Conservation (phyloP, 2,797 vertebrate genomes). For the Myripristis murdjan region DNA sequence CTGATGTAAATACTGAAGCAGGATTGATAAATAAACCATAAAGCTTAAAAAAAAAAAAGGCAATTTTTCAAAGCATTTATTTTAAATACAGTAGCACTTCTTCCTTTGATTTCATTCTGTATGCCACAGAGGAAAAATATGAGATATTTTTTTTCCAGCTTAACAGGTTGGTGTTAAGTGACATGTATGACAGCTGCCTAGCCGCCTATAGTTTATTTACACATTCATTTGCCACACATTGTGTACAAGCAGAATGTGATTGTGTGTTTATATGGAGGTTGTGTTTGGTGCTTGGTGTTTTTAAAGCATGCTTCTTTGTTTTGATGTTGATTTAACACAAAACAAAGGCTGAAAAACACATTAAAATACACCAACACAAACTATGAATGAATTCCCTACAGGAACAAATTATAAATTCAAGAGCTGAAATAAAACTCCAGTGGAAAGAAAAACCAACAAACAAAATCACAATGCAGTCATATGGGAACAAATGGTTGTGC, state of each 20-base stretch:
- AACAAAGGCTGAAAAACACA: slow-evolving; percentile 10
- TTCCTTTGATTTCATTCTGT: no score
- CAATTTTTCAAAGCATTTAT: no score
- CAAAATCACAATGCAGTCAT: neutral
- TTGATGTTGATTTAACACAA: slow-evolving; percentile 35
- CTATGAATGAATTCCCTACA: slow-evolving; percentile 33
- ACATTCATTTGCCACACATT: neutral
- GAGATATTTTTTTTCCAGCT: slow-evolving; percentile 1
- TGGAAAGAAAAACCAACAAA: slow-evolving; percentile 12
- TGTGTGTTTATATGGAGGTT: slow-evolving; percentile 2
- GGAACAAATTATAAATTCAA: slow-evolving; percentile 37
- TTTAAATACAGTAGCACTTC: no score
- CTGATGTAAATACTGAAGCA: neutral
- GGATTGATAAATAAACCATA: neutral
- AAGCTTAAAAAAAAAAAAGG: no score
- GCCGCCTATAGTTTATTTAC: neutral
- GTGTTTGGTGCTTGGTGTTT: slow-evolving; percentile 5
- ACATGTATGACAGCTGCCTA: neutral
- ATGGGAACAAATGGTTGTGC: slow-evolving; percentile 10
- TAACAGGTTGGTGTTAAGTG: neutral
- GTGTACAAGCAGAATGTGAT: neutral
- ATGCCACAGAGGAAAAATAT: no score
- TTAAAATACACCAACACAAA: slow-evolving; percentile 27
- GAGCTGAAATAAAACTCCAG: slow-evolving; percentile 14
- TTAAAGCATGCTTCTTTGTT: slow-evolving; percentile 17